These are phyloP conservation scores for Ferrisia virgata DNA, from an alignment of 2,888 invertebrate genomes.

Conservation along the genomic window DNA sequence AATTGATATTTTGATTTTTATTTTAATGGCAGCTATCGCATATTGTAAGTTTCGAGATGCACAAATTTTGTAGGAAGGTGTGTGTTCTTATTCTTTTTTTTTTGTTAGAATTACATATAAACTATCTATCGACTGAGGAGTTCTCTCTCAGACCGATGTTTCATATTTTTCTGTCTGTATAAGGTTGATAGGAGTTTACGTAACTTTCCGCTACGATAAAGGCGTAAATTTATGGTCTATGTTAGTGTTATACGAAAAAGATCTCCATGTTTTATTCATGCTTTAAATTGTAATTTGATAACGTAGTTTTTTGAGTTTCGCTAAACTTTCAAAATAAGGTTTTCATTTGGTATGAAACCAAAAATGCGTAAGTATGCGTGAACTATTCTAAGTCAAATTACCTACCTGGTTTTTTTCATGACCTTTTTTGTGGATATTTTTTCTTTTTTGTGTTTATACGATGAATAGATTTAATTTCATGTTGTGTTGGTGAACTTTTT, in stretches of 20 bases:
- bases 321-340: background rate
- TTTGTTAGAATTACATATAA: background rate
- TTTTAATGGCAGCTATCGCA: background rate
- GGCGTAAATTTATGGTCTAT: background rate
- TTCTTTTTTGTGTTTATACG: slow-evolving; percentile 5
- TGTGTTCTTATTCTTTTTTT: background rate
- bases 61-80: background rate
- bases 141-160: background rate
- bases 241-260: background rate
- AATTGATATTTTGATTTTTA: background rate
- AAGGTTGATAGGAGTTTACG: background rate
- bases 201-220: background rate
- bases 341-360: background rate
- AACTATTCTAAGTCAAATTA: slow-evolving; percentile 34
- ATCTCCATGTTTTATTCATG: slow-evolving; percentile 6
- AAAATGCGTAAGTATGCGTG: background rate
- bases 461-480: background rate
- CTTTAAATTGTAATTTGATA: background rate
- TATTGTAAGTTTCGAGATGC: background rate
- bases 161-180: background rate
- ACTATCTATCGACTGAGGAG: background rate
- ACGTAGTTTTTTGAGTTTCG: background rate
- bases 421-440: background rate
- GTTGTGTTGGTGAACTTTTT: background rate
- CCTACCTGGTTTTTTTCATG: slow-evolving; percentile 12